These are phyloP conservation scores for Sycobia sp. DNA, from an alignment of 1,140 invertebrate species.

Conservation along the genomic window DNA sequence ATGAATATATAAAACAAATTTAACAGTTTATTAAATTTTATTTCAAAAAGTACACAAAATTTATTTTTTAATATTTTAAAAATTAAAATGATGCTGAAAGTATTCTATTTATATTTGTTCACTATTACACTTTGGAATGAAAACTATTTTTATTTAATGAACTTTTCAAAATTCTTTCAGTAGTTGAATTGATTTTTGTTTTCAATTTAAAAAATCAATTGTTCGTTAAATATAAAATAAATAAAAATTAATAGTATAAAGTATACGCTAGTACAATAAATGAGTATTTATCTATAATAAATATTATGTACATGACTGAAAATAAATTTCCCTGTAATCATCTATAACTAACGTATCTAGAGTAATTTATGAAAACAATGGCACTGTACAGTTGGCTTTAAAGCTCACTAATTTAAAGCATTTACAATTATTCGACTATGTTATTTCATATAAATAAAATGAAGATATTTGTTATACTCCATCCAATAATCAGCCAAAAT, in stretches of 20 bases:
- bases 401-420: conserved; percentile 24
- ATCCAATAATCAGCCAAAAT: conserved; percentile 33
- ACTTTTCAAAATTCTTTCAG: too few species aligned
- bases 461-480: conserved; percentile 32
- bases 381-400: conserved; percentile 37
- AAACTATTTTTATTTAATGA: too few species aligned
- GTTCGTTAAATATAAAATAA: too few species aligned
- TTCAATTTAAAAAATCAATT: too few species aligned
- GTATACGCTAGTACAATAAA: neutral
- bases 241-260: conserved; percentile 18
- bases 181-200: too few species aligned
- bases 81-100: too few species aligned
- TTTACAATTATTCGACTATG: conserved; percentile 18
- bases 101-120: too few species aligned
- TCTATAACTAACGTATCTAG: conserved; percentile 18
- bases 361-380: conserved; percentile 34
- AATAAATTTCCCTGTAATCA: conserved; percentile 16
- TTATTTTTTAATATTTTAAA: too few species aligned
- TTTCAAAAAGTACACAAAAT: too few species aligned
- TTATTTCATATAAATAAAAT: conserved; percentile 4
- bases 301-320: conserved; percentile 27
- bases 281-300: neutral
- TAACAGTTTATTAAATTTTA: too few species aligned
- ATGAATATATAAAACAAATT: too few species aligned
- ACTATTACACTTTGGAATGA: too few species aligned